A percentile compares a stretch with the other conserved stretches of the same genome.
These are phyloP conservation scores for Percopsis transmontana DNA, from an alignment of 2,113 vertebrate species.

Conservation along the genomic window DNA sequence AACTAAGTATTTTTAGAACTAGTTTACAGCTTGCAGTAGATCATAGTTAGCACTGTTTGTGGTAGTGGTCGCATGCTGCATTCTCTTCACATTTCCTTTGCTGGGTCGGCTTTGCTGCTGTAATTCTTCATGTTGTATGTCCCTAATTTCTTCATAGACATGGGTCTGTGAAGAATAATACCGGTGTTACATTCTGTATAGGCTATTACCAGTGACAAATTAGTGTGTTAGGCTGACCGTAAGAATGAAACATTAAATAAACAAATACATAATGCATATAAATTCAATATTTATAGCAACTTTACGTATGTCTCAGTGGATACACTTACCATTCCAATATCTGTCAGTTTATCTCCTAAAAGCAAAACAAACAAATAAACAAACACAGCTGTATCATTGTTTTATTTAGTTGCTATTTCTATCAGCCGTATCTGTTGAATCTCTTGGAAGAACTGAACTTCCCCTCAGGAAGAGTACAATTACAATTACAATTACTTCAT, in stretches of 20 bases:
- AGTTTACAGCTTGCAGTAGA: conserved; percentile 57
- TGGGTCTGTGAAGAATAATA: conserved; percentile 35
- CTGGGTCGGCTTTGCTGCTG: not conserved
- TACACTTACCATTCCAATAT: conserved; percentile 46
- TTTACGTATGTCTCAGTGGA: not conserved
- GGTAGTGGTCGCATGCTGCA: not conserved
- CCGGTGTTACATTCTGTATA: not conserved
- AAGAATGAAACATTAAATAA: too few species aligned
- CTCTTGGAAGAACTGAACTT: too few species aligned
- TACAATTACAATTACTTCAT: too few species aligned
- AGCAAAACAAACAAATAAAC: not conserved
- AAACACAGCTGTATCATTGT: not conserved
- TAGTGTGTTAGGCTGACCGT: too few species aligned
- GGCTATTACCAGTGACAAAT: too few species aligned
- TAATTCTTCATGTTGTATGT: conserved; percentile 13
- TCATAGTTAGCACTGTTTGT: conserved; percentile 38
- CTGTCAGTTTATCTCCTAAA: conserved; percentile 31
- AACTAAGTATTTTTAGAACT: not conserved
- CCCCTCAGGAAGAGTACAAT: too few species aligned
- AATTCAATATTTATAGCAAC: not conserved
- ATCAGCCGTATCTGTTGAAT: too few species aligned
- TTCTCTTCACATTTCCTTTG: not conserved
- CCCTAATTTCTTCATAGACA: conserved; percentile 43
- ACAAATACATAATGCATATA: not conserved
- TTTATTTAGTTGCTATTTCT: not conserved